These are phyloP conservation scores for Heliconius melpomene DNA, from an alignment of 1,140 invertebrate genomes.

Conservation along the genomic window DNA sequence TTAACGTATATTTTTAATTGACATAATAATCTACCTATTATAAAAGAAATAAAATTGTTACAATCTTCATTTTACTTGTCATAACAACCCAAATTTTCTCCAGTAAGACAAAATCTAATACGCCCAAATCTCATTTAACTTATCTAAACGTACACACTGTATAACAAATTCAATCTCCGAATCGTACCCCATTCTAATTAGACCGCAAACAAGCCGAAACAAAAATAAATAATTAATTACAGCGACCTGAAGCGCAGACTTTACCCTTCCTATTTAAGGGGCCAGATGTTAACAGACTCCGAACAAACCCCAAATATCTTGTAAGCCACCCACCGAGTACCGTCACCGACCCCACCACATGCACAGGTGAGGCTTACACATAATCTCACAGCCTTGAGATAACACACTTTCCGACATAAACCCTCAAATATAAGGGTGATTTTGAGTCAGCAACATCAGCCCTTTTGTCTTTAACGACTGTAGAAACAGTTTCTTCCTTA, in stretches of 20 bases:
- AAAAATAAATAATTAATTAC: slow-evolving; percentile 79
- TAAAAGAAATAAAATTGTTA: too few species aligned
- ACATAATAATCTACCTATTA: too few species aligned
- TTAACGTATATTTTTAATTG: too few species aligned
- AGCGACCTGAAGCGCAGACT: slow-evolving; percentile 64
- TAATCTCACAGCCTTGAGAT: background rate
- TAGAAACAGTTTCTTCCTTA: slow-evolving; percentile 72
- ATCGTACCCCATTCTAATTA: slow-evolving; percentile 53
- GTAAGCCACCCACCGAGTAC: slow-evolving; percentile 73
- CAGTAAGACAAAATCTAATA: background rate
- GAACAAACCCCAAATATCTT: slow-evolving; percentile 77
- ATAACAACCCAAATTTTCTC: background rate
- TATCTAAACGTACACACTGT: slow-evolving; percentile 15
- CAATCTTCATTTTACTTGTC: too few species aligned
- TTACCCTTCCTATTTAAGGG: slow-evolving; percentile 73
- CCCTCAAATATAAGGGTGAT: slow-evolving; percentile 37
- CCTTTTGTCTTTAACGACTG: slow-evolving; percentile 71
- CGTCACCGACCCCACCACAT: slow-evolving; percentile 53
- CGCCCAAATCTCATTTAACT: slow-evolving; percentile 18
- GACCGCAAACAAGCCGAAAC: slow-evolving; percentile 65
- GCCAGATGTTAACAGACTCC: slow-evolving; percentile 77
- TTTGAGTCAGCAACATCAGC: slow-evolving; percentile 39
- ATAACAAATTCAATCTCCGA: slow-evolving; percentile 52
- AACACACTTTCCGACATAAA: background rate
- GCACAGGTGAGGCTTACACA: slow-evolving; percentile 53